A percentile compares a stretch with the other conserved stretches of the same genome.
Evolutionary conservation across 2,797 vertebrate genomes (phyloP).

Genomic region (Urocyon cinereoargenteus): DNA sequence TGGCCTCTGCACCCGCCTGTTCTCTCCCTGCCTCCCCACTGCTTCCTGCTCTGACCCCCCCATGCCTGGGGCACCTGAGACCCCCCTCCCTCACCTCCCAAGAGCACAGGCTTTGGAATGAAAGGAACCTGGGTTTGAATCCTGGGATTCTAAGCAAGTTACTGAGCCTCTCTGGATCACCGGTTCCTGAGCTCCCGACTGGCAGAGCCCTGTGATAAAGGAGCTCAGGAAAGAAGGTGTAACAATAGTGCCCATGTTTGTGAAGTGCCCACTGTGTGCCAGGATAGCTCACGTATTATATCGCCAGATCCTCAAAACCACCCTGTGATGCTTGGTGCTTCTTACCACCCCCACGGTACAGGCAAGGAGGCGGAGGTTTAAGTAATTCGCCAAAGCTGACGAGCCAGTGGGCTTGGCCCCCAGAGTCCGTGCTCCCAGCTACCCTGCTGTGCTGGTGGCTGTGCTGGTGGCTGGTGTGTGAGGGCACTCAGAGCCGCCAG

Average conservation of each 20-base stretch:
- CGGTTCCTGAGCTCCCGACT: not conserved
- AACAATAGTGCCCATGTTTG: not conserved
- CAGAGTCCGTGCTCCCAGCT: not conserved
- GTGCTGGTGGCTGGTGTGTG: not conserved
- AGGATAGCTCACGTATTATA: not conserved
- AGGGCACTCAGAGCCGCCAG: not conserved
- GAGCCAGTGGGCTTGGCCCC: not conserved
- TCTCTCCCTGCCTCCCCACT: not conserved
- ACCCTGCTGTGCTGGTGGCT: rapidly evolving
- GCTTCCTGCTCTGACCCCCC: not conserved
- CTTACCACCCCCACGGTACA: not conserved
- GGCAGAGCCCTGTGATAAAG: not conserved
- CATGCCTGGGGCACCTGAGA: not conserved
- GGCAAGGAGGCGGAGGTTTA: constrained; percentile 5
- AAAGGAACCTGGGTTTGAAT: constrained; percentile 26
- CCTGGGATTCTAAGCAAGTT: not conserved
- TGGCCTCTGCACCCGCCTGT: not conserved
- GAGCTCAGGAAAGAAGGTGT: not conserved
- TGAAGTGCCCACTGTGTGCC: not conserved
- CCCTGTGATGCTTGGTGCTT: not conserved
- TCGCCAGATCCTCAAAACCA: not conserved
- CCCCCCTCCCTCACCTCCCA: not conserved
- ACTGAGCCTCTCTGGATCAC: not conserved
- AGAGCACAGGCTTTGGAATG: not conserved
- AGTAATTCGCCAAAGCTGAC: not conserved